These are phyloP conservation scores for Poecilobothrus nobilitatus DNA, from an alignment of 2,888 invertebrate genomes.

Conservation along the genomic window DNA sequence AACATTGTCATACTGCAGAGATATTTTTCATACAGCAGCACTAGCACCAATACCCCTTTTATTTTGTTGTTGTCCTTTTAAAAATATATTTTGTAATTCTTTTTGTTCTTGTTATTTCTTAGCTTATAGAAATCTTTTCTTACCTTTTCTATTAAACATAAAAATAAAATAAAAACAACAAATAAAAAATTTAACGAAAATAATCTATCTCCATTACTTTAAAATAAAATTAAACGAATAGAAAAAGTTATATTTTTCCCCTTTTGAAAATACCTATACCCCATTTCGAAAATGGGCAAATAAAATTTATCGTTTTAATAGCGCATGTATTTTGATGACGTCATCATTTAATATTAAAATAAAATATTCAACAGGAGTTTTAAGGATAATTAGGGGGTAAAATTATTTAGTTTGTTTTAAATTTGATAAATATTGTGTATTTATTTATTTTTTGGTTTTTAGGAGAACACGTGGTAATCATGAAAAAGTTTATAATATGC, in stretches of 20 bases:
- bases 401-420: background rate
- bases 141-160: too few species aligned
- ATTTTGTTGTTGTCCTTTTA: background rate
- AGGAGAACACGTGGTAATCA: background rate
- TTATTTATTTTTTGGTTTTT: background rate
- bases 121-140: background rate
- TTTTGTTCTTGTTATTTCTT: background rate
- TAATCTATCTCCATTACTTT: too few species aligned
- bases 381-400: background rate
- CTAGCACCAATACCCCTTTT: background rate
- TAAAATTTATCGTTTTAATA: background rate
- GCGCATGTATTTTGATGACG: background rate
- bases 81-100: background rate
- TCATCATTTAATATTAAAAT: background rate
- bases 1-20: slow-evolving; percentile 10
- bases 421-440: background rate
- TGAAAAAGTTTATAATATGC: background rate
- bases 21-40: slow-evolving; percentile 7
- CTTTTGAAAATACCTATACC: too few species aligned
- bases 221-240: too few species aligned
- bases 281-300: background rate
- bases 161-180: too few species aligned
- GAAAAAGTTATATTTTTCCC: too few species aligned
- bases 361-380: background rate
- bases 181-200: too few species aligned